These are phyloP conservation scores for Chaetura pelagica DNA, from an alignment of 2,113 vertebrate genomes.

Conservation along the genomic window DNA sequence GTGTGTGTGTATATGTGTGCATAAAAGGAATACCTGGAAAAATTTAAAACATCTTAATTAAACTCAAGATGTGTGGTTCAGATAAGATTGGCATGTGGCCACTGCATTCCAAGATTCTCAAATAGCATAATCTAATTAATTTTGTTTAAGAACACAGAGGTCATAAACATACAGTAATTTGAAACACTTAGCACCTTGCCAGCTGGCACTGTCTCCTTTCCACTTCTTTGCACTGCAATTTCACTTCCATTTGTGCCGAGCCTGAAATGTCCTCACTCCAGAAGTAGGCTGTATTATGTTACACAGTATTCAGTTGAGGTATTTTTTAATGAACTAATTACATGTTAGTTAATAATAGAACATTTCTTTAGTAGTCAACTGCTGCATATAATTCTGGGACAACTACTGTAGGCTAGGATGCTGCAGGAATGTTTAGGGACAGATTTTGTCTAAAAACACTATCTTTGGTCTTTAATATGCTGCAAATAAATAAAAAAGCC, in stretches of 20 bases:
- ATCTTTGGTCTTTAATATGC: neutral
- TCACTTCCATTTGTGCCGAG: slow-evolving; percentile 73
- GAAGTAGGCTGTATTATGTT: slow-evolving; percentile 76
- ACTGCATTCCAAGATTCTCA: slow-evolving; percentile 77
- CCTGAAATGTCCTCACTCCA: slow-evolving; percentile 61
- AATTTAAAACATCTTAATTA: slow-evolving; percentile 82
- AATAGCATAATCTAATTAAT: slow-evolving; percentile 83
- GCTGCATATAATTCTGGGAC: slow-evolving; percentile 65
- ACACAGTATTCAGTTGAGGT: slow-evolving; percentile 73
- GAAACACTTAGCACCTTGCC: slow-evolving; percentile 77
- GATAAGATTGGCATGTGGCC: slow-evolving; percentile 75
- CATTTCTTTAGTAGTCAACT: slow-evolving; percentile 74
- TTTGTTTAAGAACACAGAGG: slow-evolving; percentile 75
- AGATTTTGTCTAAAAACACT: slow-evolving; percentile 24
- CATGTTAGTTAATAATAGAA: slow-evolving; percentile 84
- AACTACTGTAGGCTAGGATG: slow-evolving; percentile 37
- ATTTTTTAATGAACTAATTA: slow-evolving; percentile 85
- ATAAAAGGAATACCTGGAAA: slow-evolving; percentile 63
- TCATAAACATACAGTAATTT: slow-evolving; percentile 81
- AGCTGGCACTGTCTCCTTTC: slow-evolving; percentile 77
- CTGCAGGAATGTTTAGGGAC: slow-evolving; percentile 46
- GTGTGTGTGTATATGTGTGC: neutral
- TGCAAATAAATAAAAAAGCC: slow-evolving; percentile 6
- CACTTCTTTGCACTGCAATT: slow-evolving; percentile 73
- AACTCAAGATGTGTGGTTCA: slow-evolving; percentile 74